These are phyloP conservation scores for Potamarius usumacintae DNA, from an alignment of 2,113 vertebrate genomes.

Conservation along the genomic window DNA sequence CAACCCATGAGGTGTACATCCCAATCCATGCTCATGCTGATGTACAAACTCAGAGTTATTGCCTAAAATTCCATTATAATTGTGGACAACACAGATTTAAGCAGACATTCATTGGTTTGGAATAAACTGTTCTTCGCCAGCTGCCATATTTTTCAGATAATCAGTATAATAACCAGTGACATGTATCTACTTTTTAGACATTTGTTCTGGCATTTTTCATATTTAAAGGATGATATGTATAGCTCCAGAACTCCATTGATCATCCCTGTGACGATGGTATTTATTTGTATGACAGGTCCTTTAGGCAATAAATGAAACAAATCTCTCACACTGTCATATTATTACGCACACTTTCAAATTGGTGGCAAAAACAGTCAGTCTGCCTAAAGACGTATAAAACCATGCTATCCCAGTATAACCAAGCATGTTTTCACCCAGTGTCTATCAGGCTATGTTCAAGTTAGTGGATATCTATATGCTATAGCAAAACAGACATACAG, in stretches of 20 bases:
- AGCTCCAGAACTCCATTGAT: neutral
- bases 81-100: neutral
- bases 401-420: neutral
- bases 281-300: neutral
- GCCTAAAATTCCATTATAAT: slow-evolving; percentile 15
- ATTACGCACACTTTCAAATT: neutral
- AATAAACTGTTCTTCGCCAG: neutral
- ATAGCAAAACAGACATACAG: too few species aligned
- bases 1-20: neutral
- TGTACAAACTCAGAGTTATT: neutral
- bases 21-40: slow-evolving; percentile 3
- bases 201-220: neutral
- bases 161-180: neutral
- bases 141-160: neutral
- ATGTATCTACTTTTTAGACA: neutral
- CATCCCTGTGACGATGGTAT: neutral
- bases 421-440: neutral
- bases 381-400: neutral
- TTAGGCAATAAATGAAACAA: neutral
- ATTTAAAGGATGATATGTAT: neutral
- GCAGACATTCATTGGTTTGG: neutral
- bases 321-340: neutral
- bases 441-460: neutral
- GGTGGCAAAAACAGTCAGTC: neutral
- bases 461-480: neutral